Evolutionary conservation across 1,140 invertebrate species (phyloP).

Genomic region (Apis florea): DNA sequence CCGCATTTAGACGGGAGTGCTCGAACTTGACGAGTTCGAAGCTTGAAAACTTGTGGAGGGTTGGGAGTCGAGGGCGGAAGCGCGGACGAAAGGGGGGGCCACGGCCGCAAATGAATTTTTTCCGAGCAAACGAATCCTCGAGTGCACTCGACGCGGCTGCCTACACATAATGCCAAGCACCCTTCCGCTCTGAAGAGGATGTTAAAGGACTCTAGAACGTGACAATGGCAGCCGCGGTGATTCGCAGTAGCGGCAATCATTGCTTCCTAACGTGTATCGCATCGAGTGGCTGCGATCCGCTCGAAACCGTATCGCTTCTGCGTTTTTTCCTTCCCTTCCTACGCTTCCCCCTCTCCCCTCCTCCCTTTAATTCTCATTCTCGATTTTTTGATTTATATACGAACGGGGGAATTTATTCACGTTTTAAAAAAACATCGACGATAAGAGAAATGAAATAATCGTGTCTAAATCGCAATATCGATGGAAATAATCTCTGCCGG

Average conservation of each 20-base stretch:
- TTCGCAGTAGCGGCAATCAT: constrained; percentile 67
- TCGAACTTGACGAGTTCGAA: constrained; percentile 54
- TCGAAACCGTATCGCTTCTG: constrained; percentile 31
- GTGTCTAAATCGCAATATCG: too few relatives aligned
- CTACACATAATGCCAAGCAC: constrained; percentile 71
- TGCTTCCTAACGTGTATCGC: constrained; percentile 46
- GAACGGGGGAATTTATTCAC: too few relatives aligned
- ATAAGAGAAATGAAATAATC: too few relatives aligned
- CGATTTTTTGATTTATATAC: too few relatives aligned
- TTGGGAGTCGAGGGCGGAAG: constrained; percentile 6
- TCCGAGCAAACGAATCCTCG: constrained; percentile 74
- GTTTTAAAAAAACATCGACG: too few relatives aligned
- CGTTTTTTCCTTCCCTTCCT: neutral
- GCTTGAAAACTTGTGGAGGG: constrained; percentile 54
- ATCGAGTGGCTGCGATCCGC: constrained; percentile 39
- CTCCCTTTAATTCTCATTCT: too few relatives aligned
- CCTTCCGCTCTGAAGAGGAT: constrained; percentile 65
- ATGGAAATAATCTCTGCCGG: too few relatives aligned
- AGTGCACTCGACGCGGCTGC: constrained; percentile 69
- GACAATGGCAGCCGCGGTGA: constrained; percentile 70
- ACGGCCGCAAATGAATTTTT: constrained; percentile 76
- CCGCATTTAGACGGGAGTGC: constrained; percentile 38
- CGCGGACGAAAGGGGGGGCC: constrained; percentile 24
- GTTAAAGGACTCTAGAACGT: constrained; percentile 70
- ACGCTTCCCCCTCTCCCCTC: too few relatives aligned